A percentile compares a stretch with the other conserved stretches of the same genome.
These are phyloP conservation scores for Pachypsylla venusta DNA, from an alignment of 1,140 invertebrate species.

Conservation along the genomic window DNA sequence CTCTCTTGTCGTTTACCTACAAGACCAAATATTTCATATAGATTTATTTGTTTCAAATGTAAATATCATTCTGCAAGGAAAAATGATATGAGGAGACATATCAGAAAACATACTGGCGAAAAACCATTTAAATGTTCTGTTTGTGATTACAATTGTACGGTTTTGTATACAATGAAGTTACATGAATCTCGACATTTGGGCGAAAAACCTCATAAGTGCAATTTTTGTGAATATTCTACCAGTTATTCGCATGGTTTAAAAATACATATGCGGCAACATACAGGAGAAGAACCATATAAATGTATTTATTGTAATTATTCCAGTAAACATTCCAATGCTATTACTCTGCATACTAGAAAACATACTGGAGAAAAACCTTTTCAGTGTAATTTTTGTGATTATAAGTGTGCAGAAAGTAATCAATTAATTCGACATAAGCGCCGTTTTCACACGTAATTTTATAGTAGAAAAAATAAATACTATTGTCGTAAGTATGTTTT, in stretches of 20 bases:
- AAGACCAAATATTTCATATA: neutral
- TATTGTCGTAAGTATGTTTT: no score
- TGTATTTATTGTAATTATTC: slow-evolving; percentile 13
- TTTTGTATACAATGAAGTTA: slow-evolving; percentile 32
- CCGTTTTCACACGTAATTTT: neutral
- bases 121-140: slow-evolving; percentile 30
- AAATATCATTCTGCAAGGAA: slow-evolving; percentile 1
- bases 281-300: slow-evolving; percentile 15
- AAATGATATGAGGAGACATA: slow-evolving; percentile 16
- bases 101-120: slow-evolving; percentile 24
- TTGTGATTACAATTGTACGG: slow-evolving; percentile 48
- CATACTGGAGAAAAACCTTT: slow-evolving; percentile 51
- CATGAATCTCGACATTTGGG: slow-evolving; percentile 34
- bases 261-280: slow-evolving; percentile 14
- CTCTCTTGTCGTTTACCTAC: neutral
- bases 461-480: no score
- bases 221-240: slow-evolving; percentile 27
- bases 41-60: neutral
- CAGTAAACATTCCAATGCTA: slow-evolving; percentile 32
- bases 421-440: neutral
- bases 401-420: neutral
- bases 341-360: slow-evolving; percentile 42
- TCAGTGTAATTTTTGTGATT: slow-evolving; percentile 42
- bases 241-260: slow-evolving; percentile 9
- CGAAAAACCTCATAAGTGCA: slow-evolving; percentile 31